Conservation (phyloP, 2,797 vertebrate species). For the Orestias chungarensis region DNA sequence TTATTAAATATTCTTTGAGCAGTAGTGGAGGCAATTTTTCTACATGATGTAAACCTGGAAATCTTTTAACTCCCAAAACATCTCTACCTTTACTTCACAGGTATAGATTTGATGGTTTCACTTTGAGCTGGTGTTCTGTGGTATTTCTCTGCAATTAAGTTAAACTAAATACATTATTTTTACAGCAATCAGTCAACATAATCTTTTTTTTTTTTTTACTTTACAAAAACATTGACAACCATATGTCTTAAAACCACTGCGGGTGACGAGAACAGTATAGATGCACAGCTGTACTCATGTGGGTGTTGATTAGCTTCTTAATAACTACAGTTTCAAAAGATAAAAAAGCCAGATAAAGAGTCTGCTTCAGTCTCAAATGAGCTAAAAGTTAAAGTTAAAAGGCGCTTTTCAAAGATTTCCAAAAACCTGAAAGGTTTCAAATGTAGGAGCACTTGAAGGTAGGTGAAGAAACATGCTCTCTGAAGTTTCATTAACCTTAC, state of each 20-base stretch:
- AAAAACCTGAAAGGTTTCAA: neutral
- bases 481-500: neutral
- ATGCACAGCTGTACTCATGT: neutral
- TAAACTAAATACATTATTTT: conserved; percentile 45
- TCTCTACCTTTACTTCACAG: conserved; percentile 56
- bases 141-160: conserved; percentile 56
- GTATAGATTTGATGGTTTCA: conserved; percentile 72
- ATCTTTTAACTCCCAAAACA: conserved; percentile 53
- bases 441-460: neutral
- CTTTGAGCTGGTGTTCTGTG: conserved; percentile 60
- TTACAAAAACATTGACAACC: too few relatives aligned
- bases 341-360: neutral
- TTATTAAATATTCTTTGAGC: conserved; percentile 11
- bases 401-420: neutral
- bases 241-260: too few relatives aligned
- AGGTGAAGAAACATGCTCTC: neutral
- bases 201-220: neutral
- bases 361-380: neutral
- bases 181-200: neutral
- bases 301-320: neutral
- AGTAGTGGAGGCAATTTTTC: conserved; percentile 3
- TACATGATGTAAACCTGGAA: conserved; percentile 51
- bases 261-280: too few relatives aligned
- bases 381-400: neutral
- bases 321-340: neutral